These are phyloP conservation scores for Archilochus colubris DNA, from an alignment of 2,113 vertebrate genomes.

Conservation along the genomic window DNA sequence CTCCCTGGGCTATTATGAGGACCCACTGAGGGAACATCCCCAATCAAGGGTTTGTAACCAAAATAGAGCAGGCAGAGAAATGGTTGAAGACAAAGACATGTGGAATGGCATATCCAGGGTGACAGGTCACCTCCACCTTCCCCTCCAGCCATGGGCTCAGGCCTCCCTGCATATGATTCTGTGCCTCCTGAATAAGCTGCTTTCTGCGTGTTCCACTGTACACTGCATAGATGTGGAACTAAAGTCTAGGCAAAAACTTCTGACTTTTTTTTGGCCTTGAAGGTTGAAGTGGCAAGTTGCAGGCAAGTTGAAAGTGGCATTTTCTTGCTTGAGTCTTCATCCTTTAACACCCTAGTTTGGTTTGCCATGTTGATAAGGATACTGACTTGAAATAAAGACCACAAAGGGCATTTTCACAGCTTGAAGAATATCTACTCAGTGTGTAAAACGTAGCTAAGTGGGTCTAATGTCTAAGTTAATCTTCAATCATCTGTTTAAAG, in stretches of 20 bases:
- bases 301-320: not conserved
- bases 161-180: not conserved
- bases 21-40: not conserved
- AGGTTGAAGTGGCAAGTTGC: not conserved
- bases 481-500: constrained; percentile 20
- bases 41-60: not conserved
- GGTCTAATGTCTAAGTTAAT: constrained; percentile 5
- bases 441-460: not conserved
- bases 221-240: not conserved
- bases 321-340: not conserved
- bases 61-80: not conserved
- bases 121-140: not conserved
- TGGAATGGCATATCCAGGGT: not conserved
- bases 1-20: not conserved
- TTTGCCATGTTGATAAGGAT: not conserved
- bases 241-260: not conserved
- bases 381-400: not conserved
- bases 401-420: not conserved
- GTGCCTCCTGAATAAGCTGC: not conserved
- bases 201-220: not conserved
- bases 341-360: not conserved
- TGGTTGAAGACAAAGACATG: not conserved
- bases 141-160: not conserved
- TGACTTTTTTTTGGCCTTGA: not conserved
- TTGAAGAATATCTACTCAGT: not conserved